A percentile compares a stretch with the other conserved stretches of the same genome.
These are phyloP conservation scores for Orchestes rusci DNA, from an alignment of 2,888 invertebrate species.

Conservation along the genomic window DNA sequence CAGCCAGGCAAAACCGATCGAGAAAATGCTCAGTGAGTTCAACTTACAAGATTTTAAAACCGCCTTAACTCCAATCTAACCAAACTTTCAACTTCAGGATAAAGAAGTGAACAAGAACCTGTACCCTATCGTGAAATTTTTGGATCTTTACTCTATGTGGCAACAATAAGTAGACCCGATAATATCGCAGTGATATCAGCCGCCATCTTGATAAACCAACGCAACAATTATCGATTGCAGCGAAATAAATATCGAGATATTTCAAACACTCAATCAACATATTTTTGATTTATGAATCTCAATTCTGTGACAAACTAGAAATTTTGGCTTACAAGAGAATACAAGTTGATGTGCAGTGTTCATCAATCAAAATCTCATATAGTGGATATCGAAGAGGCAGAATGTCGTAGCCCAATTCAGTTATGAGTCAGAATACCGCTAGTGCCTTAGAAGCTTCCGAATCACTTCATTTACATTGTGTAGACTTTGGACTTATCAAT, in stretches of 20 bases:
- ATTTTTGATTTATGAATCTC: neutral
- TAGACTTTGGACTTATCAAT: neutral
- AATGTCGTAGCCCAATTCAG: constrained; percentile 17
- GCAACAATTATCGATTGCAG: constrained; percentile 16
- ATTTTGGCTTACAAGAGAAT: constrained; percentile 7
- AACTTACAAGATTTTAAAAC: constrained; percentile 22
- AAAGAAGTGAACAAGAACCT: constrained; percentile 5
- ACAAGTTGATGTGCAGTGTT: constrained; percentile 11
- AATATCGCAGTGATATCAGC: constrained; percentile 13
- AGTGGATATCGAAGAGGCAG: constrained; percentile 21
- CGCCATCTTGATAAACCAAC: constrained; percentile 22
- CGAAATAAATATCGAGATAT: constrained; percentile 18
- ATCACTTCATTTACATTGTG: constrained; percentile 7
- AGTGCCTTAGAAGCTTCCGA: constrained; percentile 6
- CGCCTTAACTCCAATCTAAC: constrained; percentile 22
- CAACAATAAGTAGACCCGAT: constrained; percentile 20
- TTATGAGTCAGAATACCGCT: constrained; percentile 18
- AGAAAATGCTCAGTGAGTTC: constrained; percentile 21
- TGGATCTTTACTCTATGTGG: constrained; percentile 20
- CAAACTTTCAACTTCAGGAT: constrained; percentile 15
- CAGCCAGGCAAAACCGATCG: constrained; percentile 8
- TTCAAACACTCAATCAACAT: constrained; percentile 1
- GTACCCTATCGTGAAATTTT: constrained; percentile 22
- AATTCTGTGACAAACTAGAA: neutral
- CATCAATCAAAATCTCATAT: constrained; percentile 14